A percentile compares a stretch with the other conserved stretches of the same genome.
These are phyloP conservation scores for Drosophila seclusa DNA, from an alignment of 2,888 invertebrate genomes.

Conservation along the genomic window DNA sequence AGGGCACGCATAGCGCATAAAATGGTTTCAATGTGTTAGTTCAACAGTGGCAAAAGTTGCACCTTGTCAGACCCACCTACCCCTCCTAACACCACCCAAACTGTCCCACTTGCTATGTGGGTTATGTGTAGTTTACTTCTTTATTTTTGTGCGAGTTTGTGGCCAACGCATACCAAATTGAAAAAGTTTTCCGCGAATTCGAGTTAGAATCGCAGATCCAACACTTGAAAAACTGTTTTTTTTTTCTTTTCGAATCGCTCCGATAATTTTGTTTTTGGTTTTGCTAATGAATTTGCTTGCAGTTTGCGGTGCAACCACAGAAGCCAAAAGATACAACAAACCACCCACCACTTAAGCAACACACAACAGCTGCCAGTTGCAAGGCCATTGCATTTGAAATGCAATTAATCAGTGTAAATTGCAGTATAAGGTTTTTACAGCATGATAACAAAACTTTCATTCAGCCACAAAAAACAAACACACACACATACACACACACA, in stretches of 20 bases:
- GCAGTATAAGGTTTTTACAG: constrained; percentile 43
- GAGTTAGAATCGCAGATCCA: constrained; percentile 18
- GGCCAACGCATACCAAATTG: constrained; percentile 67
- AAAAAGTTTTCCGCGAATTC: constrained; percentile 66
- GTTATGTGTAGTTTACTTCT: constrained; percentile 63
- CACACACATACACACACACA: constrained; percentile 7
- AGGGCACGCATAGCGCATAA: constrained; percentile 76
- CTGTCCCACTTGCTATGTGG: constrained; percentile 33
- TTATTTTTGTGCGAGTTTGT: constrained; percentile 39
- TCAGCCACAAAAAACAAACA: constrained; percentile 42
- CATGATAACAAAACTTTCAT: constrained; percentile 47
- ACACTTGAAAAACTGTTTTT: constrained; percentile 19
- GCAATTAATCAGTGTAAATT: constrained; percentile 75
- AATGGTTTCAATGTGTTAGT: constrained; percentile 64
- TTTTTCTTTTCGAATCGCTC: constrained; percentile 6
- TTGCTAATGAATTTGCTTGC: constrained; percentile 70
- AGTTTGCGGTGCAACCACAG: constrained; percentile 39
- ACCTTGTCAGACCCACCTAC: constrained; percentile 30
- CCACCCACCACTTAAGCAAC: background rate
- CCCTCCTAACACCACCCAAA: background rate
- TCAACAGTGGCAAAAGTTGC: constrained; percentile 62
- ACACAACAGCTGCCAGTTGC: constrained; percentile 31
- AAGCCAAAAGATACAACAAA: constrained; percentile 11
- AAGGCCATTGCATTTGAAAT: constrained; percentile 68
- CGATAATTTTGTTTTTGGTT: constrained; percentile 52